Evolutionary conservation across 2,113 vertebrate genomes (phyloP).

Genomic region (Pelmatolapia mariae): DNA sequence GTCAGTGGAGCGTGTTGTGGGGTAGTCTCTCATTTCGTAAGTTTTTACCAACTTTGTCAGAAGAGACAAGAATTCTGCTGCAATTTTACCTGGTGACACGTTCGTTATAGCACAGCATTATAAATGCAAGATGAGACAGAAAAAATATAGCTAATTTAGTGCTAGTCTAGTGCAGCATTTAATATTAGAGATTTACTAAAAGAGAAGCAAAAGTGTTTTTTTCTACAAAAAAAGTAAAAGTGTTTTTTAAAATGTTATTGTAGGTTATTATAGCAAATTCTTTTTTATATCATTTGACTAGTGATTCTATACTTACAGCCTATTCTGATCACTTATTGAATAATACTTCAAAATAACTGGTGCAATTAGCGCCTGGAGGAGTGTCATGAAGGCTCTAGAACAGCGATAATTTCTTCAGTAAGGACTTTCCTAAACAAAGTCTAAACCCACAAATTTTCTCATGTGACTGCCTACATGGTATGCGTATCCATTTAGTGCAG

Average conservation of each 20-base stretch:
- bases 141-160: background rate
- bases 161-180: rapidly evolving
- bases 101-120: background rate
- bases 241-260: background rate
- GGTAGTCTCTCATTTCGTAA: background rate
- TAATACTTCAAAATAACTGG: background rate
- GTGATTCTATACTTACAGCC: background rate
- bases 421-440: background rate
- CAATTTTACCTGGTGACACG: background rate
- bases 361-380: background rate
- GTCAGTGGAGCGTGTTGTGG: background rate
- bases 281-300: rapidly evolving
- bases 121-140: background rate
- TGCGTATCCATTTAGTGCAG: background rate
- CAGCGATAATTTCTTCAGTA: background rate
- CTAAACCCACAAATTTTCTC: background rate
- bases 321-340: background rate
- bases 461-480: background rate
- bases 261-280: background rate
- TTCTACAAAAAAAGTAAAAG: background rate
- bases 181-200: rapidly evolving
- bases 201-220: background rate
- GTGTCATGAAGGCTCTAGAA: background rate
- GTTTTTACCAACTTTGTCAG: background rate
- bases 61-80: background rate